phyloP scores from a whole-genome alignment of 2,888 invertebrate species.

The Julus scanicus region DNA sequence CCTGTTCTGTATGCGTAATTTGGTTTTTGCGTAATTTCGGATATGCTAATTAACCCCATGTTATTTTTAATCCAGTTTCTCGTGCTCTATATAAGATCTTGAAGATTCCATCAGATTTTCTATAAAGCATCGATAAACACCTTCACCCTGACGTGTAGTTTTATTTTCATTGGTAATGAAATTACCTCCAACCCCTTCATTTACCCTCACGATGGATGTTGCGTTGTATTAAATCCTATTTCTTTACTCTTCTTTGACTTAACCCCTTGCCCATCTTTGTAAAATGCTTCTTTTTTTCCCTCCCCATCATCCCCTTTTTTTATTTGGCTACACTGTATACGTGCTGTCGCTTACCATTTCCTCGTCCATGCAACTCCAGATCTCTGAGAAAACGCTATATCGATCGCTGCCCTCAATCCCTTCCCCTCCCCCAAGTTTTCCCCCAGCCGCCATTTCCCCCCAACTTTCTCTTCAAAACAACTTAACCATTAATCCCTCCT shows the following conservation, averaged over 20 bases:
- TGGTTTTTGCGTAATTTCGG: too few species aligned
- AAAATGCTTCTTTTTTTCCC: too few species aligned
- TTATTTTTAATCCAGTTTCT: not conserved
- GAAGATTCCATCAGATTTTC: not conserved
- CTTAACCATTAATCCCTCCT: constrained; percentile 42
- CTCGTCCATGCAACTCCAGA: not conserved
- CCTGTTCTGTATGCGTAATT: too few species aligned
- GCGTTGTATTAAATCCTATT: not conserved
- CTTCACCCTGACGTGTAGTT: not conserved
- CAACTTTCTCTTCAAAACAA: constrained; percentile 23
- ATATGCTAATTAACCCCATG: too few species aligned
- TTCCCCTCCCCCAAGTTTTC: not conserved
- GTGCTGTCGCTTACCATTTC: constrained; percentile 21
- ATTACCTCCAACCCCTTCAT: not conserved
- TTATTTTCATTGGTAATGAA: constrained; percentile 13
- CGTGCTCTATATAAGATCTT: not conserved
- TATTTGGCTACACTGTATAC: not conserved
- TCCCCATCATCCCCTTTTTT: not conserved
- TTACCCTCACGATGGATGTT: not conserved
- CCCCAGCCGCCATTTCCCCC: constrained; percentile 1
- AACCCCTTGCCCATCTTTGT: not conserved
- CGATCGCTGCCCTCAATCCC: not conserved
- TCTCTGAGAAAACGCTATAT: not conserved
- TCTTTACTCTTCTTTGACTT: not conserved
- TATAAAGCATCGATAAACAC: not conserved